phyloP scores from a whole-genome alignment of 2,888 invertebrate species.

The Brenthis daphne region DNA sequence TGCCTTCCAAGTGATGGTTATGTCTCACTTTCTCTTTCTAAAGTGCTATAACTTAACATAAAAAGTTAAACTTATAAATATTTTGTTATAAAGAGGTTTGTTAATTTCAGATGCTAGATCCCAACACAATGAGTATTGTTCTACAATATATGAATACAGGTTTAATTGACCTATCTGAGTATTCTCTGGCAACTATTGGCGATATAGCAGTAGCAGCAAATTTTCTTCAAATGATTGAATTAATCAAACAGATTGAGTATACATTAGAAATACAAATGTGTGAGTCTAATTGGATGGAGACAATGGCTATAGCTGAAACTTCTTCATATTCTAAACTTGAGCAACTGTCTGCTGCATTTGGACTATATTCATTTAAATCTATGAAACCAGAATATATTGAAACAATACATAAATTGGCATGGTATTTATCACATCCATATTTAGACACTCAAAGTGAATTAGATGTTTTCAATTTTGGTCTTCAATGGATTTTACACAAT shows the following conservation, averaged over 20 bases:
- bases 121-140: conserved; percentile 63
- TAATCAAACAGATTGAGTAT: conserved; percentile 66
- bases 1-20: too few species aligned
- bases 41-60: too few species aligned
- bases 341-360: conserved; percentile 55
- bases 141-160: conserved; percentile 65
- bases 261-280: conserved; percentile 57
- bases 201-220: conserved; percentile 64
- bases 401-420: conserved; percentile 58
- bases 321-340: conserved; percentile 56
- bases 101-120: conserved; percentile 61
- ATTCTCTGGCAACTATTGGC: conserved; percentile 51
- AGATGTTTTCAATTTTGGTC: conserved; percentile 67
- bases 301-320: conserved; percentile 61
- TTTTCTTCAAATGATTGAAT: conserved; percentile 69
- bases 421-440: conserved; percentile 72
- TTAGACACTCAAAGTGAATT: conserved; percentile 59
- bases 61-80: too few species aligned
- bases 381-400: conserved; percentile 61
- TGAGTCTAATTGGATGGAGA: conserved; percentile 61
- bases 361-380: conserved; percentile 59
- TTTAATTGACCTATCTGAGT: conserved; percentile 61
- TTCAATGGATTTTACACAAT: conserved; percentile 57
- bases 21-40: too few species aligned
- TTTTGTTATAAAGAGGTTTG: too few species aligned